Evolutionary conservation across 1,140 invertebrate species (phyloP).

Genomic region (Cydia amplana): DNA sequence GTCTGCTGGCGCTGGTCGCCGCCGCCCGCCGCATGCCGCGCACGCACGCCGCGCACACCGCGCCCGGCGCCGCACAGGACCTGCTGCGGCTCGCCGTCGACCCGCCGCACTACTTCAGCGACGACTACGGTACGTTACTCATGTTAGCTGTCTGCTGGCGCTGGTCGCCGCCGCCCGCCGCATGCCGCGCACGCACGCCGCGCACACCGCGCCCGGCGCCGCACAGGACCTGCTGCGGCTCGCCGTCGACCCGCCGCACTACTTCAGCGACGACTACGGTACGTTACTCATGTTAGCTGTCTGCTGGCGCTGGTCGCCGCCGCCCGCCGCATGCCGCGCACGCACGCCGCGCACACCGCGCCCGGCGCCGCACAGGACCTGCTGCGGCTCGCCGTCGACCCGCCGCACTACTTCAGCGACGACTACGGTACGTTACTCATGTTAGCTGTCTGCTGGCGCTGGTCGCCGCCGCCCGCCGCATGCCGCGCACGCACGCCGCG

Average conservation of each 20-base stretch:
- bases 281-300: no score
- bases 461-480: no score
- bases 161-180: conserved; percentile 40
- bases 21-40: conserved; percentile 39
- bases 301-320: no score
- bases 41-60: conserved; percentile 38
- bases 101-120: conserved; percentile 53
- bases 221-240: conserved; percentile 39
- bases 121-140: conserved; percentile 40
- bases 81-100: conserved; percentile 39
- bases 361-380: no score
- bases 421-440: no score
- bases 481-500: no score
- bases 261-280: conserved; percentile 49
- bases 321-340: no score
- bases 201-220: conserved; percentile 35
- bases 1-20: conserved; percentile 35
- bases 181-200: conserved; percentile 40
- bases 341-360: no score
- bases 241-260: conserved; percentile 49
- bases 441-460: no score
- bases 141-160: not conserved
- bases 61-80: conserved; percentile 37
- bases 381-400: no score
- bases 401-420: no score